Evolutionary conservation across 2,797 vertebrate species (phyloP), one percentile per base, ranked within the genome.

Genomic region (Manis javanica): DNA sequence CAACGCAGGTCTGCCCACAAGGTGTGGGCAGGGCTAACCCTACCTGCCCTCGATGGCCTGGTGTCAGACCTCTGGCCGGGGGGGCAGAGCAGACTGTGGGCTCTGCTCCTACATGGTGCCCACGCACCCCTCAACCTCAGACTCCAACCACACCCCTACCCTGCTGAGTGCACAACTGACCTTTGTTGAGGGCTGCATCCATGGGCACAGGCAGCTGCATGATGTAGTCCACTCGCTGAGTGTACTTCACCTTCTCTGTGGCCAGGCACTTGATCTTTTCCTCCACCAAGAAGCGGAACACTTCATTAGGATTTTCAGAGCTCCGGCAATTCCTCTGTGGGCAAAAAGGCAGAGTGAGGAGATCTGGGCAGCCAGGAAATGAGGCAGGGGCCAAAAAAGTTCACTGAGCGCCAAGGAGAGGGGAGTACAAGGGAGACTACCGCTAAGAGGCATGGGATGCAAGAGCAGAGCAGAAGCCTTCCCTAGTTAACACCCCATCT

Each of bases 171-270:
- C 46, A 46, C 46, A 21, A 26, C 98, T 95, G 86, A 99, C 98
- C 98, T 98, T 99, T 99, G 98, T 99, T 99, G 78, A 99, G 99
- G 24, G 99, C 99, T 95, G 99, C 99, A 75, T 99, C 99, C 99
- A 99, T 99, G 94, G 99, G 99, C 89, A 99, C 99, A 0, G 99
- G 99, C 87, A 99, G 98, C 98, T 99, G 99, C 97, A 99, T 99
- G 3, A 99, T 99, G 94, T 99, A 99, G 98, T 99, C 99, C 81
- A 99, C 99, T n/a, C 99, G 98, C 98, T 99, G 99, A 2, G 99
- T 99, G 93, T 99, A 99, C 98, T 99, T 99, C 97, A 99, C 99
- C 98, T 99, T 99, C 96, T 99, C 99, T 7, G 99, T 99, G 87
- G 99, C 99, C 98, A 99, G 99, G 98, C 99, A 99, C 98, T 99